These are phyloP conservation scores for Xestia c-nigrum DNA, from an alignment of 2,888 invertebrate species.

Conservation along the genomic window DNA sequence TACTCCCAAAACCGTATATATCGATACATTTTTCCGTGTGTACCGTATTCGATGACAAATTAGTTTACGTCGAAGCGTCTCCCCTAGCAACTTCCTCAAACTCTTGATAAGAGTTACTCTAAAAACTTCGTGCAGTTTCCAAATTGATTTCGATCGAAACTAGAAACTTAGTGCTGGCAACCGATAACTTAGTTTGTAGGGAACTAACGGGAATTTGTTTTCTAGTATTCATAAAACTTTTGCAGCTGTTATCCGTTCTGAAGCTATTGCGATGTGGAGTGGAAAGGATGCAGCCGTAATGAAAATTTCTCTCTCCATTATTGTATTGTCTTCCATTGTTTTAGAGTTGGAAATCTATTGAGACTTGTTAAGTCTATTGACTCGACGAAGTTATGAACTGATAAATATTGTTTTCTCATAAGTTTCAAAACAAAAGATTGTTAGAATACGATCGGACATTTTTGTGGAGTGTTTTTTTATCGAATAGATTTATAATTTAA, in stretches of 20 bases:
- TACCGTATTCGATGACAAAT: slow-evolving; percentile 64
- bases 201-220: slow-evolving; percentile 69
- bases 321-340: slow-evolving; percentile 43
- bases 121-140: slow-evolving; percentile 77
- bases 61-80: slow-evolving; percentile 59
- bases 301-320: slow-evolving; percentile 49
- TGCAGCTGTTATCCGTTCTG: slow-evolving; percentile 50
- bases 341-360: slow-evolving; percentile 36
- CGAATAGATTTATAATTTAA: not conserved
- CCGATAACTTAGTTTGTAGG: slow-evolving; percentile 75
- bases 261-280: slow-evolving; percentile 47
- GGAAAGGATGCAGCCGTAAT: slow-evolving; percentile 43
- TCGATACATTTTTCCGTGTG: slow-evolving; percentile 56
- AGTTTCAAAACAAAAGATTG: slow-evolving; percentile 19
- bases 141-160: slow-evolving; percentile 83
- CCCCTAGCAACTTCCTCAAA: slow-evolving; percentile 49
- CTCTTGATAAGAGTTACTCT: slow-evolving; percentile 67
- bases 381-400: slow-evolving; percentile 25
- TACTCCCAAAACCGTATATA: slow-evolving; percentile 19
- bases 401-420: slow-evolving; percentile 20
- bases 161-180: slow-evolving; percentile 72
- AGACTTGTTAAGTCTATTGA: slow-evolving; percentile 13
- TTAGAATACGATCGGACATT: not conserved
- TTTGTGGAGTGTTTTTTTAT: not conserved
- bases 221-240: slow-evolving; percentile 69